Evolutionary conservation across 2,888 invertebrate genomes (phyloP), one percentile per base, ranked within the genome.

Genomic region (Odontomyia ornata): DNA sequence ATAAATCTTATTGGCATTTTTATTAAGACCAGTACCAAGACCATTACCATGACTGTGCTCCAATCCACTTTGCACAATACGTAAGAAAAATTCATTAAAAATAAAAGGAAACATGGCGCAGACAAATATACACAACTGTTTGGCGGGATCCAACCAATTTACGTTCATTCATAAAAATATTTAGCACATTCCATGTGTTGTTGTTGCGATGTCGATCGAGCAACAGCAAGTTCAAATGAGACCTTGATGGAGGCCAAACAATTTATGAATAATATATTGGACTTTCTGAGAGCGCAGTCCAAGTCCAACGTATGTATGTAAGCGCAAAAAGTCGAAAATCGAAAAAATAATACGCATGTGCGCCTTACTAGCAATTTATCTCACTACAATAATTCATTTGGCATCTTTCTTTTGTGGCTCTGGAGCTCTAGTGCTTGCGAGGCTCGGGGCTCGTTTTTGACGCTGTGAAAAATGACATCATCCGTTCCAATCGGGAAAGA

Each of bases 121-220:
- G n/a, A 9, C 43, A 57, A 28, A 57, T 23, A 57, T 69, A 57
- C 57, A 28, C 57, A 73, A 73, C 57, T 60, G 52, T 73, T 73
- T 73, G 73, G 73, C 73, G 73, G 73, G 73, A 78, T 72, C 57
- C 62, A 76, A 52, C 62, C 71, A 65, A 76, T 76, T 78, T 78
- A 76, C 78, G 78, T 78, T 76, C 78, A 78, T 78, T 78, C 78
- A 78, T 78, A 78, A 78, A 73, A 73, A 78, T 64, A 78, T 78
- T 78, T 76, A 76, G 76, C 78, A 76, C 72, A 76, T 78, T 76
- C 78, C 76, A 43, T 60, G 21, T 52, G 36, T 72, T 25, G 46
- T 15, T n/a, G 27, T 15, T 27, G n/a, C 21, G 21, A 21, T 11
- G 43, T 60, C 60, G 60, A 60, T 69, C 69, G 46, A 69, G n/a